These are phyloP conservation scores for Phallusia fumigata DNA, from an alignment of 23 tunicate genomes.

Conservation along the genomic window DNA sequence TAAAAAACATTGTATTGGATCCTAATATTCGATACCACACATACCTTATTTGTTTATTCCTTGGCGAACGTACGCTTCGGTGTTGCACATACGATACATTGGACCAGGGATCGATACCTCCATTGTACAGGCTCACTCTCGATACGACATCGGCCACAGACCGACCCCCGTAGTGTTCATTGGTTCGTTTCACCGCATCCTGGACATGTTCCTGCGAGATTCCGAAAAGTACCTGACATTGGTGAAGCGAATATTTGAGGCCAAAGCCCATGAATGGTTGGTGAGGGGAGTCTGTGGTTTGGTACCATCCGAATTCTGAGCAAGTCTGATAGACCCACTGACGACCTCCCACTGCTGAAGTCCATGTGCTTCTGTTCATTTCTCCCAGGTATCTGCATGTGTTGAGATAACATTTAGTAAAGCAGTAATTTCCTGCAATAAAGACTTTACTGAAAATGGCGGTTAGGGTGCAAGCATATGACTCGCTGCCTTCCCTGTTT, in stretches of 20 bases:
- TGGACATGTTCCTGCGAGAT: conserved; percentile 17
- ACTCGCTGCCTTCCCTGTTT: too few species aligned
- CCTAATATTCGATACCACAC: neutral
- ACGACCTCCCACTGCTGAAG: conserved; percentile 20
- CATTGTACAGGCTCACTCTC: conserved; percentile 78
- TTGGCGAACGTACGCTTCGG: neutral
- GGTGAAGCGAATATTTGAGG: conserved; percentile 30
- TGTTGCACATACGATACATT: conserved; percentile 46
- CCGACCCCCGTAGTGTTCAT: neutral
- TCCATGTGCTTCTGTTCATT: conserved; percentile 40
- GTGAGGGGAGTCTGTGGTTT: conserved; percentile 50
- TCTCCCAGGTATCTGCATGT: neutral
- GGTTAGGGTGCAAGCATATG: too few species aligned
- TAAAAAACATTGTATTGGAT: neutral
- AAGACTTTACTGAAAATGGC: too few species aligned
- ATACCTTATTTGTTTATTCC: conserved; percentile 1
- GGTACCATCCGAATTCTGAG: conserved; percentile 92
- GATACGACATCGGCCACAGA: conserved; percentile 46
- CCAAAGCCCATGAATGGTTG: conserved; percentile 82
- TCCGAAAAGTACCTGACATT: conserved; percentile 48
- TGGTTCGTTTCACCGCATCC: neutral
- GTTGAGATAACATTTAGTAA: too few species aligned
- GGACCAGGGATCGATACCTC: conserved; percentile 81
- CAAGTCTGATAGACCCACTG: conserved; percentile 81
- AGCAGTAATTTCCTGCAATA: too few species aligned